Evolutionary conservation across 1,140 invertebrate genomes (phyloP), one percentile per base, ranked within the genome.

Genomic region (Scaptomyza pallida): DNA sequence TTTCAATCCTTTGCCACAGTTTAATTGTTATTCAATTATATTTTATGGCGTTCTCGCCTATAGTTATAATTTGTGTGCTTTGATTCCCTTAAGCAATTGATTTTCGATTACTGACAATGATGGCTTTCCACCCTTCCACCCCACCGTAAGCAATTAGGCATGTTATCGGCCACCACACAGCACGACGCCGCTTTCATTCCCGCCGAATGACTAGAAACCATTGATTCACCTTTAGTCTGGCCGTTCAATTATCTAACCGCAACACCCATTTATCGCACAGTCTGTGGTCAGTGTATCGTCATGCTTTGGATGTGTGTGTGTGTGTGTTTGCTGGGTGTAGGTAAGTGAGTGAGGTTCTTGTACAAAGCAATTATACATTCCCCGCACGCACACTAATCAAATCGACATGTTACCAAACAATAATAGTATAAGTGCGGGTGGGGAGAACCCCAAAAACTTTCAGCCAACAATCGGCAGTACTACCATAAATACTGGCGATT

Each of bases 321-420:
- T 54, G 41, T 19, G 30, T 41, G 13, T 33, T 15, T 30, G 17
- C n/a, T n/a, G n/a, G n/a, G n/a, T 2, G 21, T 12, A 56, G 26
- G 30, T 21, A 44, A 15, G 4, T 30, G 26, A 15, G 8, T 30
- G 26, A 30, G 26, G 5, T 15, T 13, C 13, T 43, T 6, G 10
- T 30, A 19, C 41, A 26, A 45, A 52, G 59, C 69, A 68, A 86
- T 86, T 80, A 68, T 13, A 43, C 59, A 86, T 81, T 60, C 64
- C 45, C 33, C 55, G 45, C 69, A 86, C 65, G 64, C 55, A 63
- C 55, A 62, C 65, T 63, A 85, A 85, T 85, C 77, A 81, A 86
- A 86, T 71, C 44, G 70, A 85, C 81, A 85, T 86, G 80, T 73
- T 67, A 54, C 16, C 63, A 54, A n/a, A 68, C 64, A 70, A 75